These are phyloP conservation scores for Oxytorus armatus DNA, from an alignment of 2,888 invertebrate species.

Conservation along the genomic window DNA sequence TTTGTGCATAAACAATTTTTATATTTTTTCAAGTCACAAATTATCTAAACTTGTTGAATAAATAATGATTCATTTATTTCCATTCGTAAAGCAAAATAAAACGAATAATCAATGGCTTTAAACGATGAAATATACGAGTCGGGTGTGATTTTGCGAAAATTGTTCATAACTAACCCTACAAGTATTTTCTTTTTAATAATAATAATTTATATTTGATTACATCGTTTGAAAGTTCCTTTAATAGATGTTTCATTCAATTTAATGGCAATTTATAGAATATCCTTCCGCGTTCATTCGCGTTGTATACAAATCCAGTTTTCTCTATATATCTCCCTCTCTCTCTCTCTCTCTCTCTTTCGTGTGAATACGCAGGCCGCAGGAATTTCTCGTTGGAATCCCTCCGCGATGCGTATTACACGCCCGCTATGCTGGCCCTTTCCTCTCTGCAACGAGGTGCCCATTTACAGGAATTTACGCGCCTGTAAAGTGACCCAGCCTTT, in stretches of 20 bases:
- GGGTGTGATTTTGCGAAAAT: no score
- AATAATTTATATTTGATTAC: no score
- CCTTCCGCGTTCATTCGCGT: background rate
- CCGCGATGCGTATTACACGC: constrained; percentile 44
- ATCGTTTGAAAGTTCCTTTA: background rate
- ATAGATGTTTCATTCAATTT: background rate
- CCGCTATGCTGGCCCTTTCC: constrained; percentile 37
- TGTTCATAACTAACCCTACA: no score
- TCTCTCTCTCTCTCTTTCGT: background rate
- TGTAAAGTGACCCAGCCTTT: constrained; percentile 36
- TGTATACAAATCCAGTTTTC: background rate
- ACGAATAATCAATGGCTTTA: no score
- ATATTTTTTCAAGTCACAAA: no score
- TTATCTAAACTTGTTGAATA: no score
- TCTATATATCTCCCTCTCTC: background rate
- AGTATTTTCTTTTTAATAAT: no score
- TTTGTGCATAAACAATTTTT: no score
- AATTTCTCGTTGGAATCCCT: constrained; percentile 52
- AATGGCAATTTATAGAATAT: background rate
- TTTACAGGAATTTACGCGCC: constrained; percentile 65
- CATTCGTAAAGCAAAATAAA: no score
- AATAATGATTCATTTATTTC: no score
- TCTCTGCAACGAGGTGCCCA: constrained; percentile 21
- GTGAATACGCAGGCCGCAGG: constrained; percentile 45
- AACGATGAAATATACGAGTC: no score